Evolutionary conservation across 2,888 invertebrate species (phyloP), one percentile per base, ranked within the genome.

Genomic region (Ormyrus nitidulus): DNA sequence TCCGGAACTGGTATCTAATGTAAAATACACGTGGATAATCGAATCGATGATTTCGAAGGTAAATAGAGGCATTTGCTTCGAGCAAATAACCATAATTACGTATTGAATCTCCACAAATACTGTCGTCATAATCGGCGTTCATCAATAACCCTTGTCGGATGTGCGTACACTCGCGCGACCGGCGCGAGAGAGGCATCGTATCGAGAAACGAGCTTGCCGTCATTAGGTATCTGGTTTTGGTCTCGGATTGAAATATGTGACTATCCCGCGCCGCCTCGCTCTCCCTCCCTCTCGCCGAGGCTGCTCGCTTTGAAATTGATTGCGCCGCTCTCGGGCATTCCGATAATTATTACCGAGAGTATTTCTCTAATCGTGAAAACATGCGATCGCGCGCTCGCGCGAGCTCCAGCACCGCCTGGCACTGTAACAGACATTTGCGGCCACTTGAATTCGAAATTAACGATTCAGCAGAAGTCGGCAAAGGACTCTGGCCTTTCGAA

Each of bases 301-400:
- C 65, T 34, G 74, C 77, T 61, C 69, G 73, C 65, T 79, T 74
- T 54, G 80, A 80, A 80, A 83, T 80, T 81, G 81, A 83, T 81
- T 81, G 76, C 77, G 48, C 8, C 61, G 9, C 70, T 51, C 19
- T 7, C 64, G 44, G 80, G 78, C 68, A 76, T 80, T 80, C 68
- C 77, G 77, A 69, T 81, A 81, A 81, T 83, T 83, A 81, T 81
- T 80, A 73, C 34, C 34, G 73, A 73, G 77, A 79, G 79, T 71
- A 73, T 77, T 77, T 77, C 76, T 74, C 81, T 81, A 77, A 79
- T 79, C 79, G 79, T 49, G 74, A 77, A 77, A 81, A 81, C 77
- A 70, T 72, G 70, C 70, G 5, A 9, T 53, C 19, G 53, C 49
- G 59, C 13, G 6, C 64, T 51, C 51, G 6, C 34, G 34, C 2